Percentiles rank a stretch among this genome's conserved stretches.
phyloP scores from a whole-genome alignment of 2,888 invertebrate species.

The Allolobophora icterica region DNA sequence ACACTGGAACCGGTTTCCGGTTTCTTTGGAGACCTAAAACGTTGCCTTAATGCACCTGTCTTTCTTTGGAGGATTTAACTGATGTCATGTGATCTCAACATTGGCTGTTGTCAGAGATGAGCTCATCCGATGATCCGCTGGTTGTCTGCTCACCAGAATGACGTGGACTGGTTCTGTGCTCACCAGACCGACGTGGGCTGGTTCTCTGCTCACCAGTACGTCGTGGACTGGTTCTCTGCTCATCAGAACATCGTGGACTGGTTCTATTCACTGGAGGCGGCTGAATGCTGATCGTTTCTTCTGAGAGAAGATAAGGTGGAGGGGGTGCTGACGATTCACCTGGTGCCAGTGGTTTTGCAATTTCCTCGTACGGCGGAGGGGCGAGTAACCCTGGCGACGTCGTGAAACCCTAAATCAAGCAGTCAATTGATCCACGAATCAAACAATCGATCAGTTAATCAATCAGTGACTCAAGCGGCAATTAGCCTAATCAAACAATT shows the following conservation, averaged over 20 bases:
- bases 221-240: neutral
- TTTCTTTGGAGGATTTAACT: neutral
- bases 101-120: neutral
- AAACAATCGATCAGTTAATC: too few relatives aligned
- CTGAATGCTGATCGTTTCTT: neutral
- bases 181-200: neutral
- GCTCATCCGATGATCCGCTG: neutral
- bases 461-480: neutral
- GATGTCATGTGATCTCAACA: neutral
- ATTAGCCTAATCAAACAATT: too few relatives aligned
- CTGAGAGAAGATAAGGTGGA: neutral
- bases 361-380: slow-evolving; percentile 1
- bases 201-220: neutral
- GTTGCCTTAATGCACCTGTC: neutral
- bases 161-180: neutral
- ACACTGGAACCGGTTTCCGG: neutral
- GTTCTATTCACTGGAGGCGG: neutral
- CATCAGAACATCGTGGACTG: too few relatives aligned
- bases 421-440: neutral
- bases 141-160: too few relatives aligned
- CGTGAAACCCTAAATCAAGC: neutral
- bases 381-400: neutral
- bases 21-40: too few relatives aligned
- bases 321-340: neutral
- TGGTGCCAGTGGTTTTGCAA: neutral